Evolutionary conservation across 2,113 vertebrate species (phyloP).

Genomic region (Sander vitreus): DNA sequence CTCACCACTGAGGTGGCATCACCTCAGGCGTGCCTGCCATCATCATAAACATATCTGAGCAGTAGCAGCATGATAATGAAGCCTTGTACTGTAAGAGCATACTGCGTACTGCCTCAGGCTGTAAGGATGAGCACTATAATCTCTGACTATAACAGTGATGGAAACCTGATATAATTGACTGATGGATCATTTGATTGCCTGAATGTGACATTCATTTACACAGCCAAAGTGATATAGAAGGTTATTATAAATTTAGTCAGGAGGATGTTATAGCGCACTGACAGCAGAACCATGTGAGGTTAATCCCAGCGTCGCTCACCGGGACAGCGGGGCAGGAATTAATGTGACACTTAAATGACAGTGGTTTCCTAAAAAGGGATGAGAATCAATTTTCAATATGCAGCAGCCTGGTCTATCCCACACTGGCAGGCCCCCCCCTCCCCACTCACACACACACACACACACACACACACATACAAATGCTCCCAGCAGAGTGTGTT

Average conservation of each 20-base stretch:
- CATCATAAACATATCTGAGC: constrained; percentile 70
- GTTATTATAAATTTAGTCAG: constrained; percentile 53
- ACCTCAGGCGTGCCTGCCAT: constrained; percentile 61
- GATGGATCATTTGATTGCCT: constrained; percentile 58
- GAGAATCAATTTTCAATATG: constrained; percentile 81
- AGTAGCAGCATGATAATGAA: constrained; percentile 50
- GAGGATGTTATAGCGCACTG: constrained; percentile 31
- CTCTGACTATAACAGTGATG: constrained; percentile 52
- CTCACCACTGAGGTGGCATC: constrained; percentile 21
- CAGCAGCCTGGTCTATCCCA: constrained; percentile 69
- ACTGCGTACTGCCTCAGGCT: constrained; percentile 17
- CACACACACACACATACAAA: not conserved
- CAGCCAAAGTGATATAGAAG: constrained; percentile 56
- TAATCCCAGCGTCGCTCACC: constrained; percentile 58
- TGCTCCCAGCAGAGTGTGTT: constrained; percentile 70
- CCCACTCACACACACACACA: not conserved
- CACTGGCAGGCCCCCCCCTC: constrained; percentile 45
- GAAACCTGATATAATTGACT: constrained; percentile 62
- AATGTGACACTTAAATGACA: constrained; percentile 74
- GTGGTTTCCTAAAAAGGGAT: constrained; percentile 74
- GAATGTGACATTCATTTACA: constrained; percentile 70
- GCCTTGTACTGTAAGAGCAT: constrained; percentile 17
- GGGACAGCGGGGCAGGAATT: constrained; percentile 59
- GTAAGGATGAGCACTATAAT: constrained; percentile 19
- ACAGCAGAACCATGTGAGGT: constrained; percentile 51